phyloP scores from a whole-genome alignment of 2,888 invertebrate genomes.

The Spisula solida region DNA sequence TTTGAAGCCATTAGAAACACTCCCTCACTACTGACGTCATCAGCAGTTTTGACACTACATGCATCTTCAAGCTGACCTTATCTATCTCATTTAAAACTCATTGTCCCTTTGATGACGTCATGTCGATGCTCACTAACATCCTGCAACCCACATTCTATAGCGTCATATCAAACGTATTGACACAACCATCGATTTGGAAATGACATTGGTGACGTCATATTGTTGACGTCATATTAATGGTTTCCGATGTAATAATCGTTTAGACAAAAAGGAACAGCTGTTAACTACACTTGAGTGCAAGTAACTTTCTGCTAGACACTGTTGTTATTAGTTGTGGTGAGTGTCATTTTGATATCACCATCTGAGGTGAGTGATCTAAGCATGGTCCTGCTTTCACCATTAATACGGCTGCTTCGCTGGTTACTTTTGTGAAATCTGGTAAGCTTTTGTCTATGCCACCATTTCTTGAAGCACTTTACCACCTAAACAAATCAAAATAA shows the following conservation, averaged over 20 bases:
- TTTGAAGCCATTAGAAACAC: too few species aligned
- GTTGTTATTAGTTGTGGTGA: constrained; percentile 34
- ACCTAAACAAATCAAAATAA: constrained; percentile 34
- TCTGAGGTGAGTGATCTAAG: constrained; percentile 35
- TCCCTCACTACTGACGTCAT: too few species aligned
- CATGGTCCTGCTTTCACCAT: constrained; percentile 46
- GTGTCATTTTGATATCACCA: constrained; percentile 15
- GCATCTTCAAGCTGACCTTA: too few species aligned
- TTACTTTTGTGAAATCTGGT: constrained; percentile 6
- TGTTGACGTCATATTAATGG: neutral
- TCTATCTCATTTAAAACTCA: too few species aligned
- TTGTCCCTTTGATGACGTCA: too few species aligned
- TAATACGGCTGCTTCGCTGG: neutral
- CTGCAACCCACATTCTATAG: too few species aligned
- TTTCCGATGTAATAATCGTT: neutral
- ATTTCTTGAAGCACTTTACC: constrained; percentile 53
- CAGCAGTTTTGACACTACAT: too few species aligned
- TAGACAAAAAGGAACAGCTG: neutral
- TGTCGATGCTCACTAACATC: too few species aligned
- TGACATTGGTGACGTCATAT: neutral
- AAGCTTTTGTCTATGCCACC: constrained; percentile 37
- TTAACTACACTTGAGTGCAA: neutral
- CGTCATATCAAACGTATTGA: too few species aligned
- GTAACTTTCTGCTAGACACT: neutral
- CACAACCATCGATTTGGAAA: too few species aligned